These are phyloP conservation scores for Erpornis zantholeuca DNA, from an alignment of 2,113 vertebrate species.

Conservation along the genomic window DNA sequence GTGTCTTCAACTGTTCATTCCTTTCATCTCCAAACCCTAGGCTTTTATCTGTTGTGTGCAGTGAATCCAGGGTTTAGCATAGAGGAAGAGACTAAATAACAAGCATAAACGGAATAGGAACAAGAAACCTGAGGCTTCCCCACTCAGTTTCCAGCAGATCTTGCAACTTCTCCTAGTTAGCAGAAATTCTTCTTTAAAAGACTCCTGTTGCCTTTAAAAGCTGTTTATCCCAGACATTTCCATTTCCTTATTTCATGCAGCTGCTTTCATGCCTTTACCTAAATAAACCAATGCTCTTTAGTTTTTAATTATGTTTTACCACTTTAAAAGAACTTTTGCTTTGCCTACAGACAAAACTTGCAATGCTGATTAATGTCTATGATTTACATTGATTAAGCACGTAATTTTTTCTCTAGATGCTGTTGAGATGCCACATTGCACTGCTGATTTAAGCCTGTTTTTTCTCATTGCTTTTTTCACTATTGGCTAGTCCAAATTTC, in stretches of 20 bases:
- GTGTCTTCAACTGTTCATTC: neutral
- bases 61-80: neutral
- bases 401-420: neutral
- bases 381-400: neutral
- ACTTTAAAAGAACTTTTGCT: neutral
- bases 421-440: neutral
- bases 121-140: neutral
- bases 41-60: neutral
- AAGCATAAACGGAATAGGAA: neutral
- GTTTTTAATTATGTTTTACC: neutral
- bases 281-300: neutral
- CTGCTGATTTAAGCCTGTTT: neutral
- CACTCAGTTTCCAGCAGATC: neutral
- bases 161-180: neutral
- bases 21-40: neutral
- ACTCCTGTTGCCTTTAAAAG: neutral
- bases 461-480: neutral
- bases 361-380: neutral
- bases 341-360: neutral
- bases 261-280: neutral
- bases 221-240: neutral
- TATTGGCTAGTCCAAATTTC: neutral
- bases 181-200: neutral
- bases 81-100: neutral
- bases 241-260: neutral